Evolutionary conservation across 2,797 vertebrate species (phyloP), one percentile per base, ranked within the genome.

Genomic region (Cottoperca gobio): DNA sequence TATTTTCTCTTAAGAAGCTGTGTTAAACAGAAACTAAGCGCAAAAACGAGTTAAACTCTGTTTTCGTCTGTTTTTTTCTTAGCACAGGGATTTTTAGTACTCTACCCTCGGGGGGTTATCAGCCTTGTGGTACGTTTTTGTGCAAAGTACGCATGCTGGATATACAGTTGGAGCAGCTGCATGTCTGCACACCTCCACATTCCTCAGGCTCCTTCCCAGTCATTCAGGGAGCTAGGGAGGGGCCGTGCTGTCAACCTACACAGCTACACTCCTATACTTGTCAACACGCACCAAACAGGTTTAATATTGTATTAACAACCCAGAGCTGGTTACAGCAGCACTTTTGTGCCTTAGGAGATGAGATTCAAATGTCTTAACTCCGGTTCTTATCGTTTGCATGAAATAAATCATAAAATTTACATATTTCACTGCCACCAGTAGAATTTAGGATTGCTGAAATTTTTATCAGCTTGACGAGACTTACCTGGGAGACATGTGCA

Each of bases 111-210:
- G 46, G 66, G 69, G 61, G 42, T n/a, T 60, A 6, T 14, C 6
- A 4, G 67, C 42, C 24, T 42, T 12, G 23, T 48, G 3, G 10
- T 28, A 14, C 54, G 28, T 60, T 59, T 82, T 53, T 54, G 75
- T 73, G 76, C 40, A 53, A 19, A 59, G 7, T 11, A 40, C 23
- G 77, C 58, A 57, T 50, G 67, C 64, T 76, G 58, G 58, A 64
- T 79, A 60, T 81, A 69, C 82, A 67, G 72, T 85, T 72, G 73
- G 75, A 83, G 79, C 68, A 43, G 70, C 86, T 93, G 90, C 94
- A 91, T 92, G 95, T 94, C 94, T 91, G 90, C 94, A 95, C 95
- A 95, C 93, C 94, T 95, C 92, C 92, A 94, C 94, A 95, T 95
- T 95, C 94, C 93, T 90, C 79, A 76, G 82, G 65, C 83, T 67